Percentiles rank a stretch among this genome's conserved stretches.
Conservation (phyloP, 2,888 invertebrate species). For the Strigamia crassipes region DNA sequence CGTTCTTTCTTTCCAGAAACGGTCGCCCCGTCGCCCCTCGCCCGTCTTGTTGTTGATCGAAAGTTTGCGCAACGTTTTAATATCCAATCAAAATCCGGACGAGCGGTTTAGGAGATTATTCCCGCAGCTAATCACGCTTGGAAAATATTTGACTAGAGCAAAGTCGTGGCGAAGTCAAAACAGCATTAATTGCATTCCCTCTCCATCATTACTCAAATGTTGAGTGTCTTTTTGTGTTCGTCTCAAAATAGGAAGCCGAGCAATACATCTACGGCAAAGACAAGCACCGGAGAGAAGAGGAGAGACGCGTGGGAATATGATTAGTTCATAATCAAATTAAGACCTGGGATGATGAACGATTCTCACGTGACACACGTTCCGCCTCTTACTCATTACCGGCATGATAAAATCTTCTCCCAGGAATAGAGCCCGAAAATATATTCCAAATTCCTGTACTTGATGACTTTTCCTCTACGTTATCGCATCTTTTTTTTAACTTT, state of each 20-base stretch:
- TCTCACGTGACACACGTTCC: neutral
- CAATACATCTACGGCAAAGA: neutral
- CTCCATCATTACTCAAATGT: neutral
- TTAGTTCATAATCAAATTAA: slow-evolving; percentile 10
- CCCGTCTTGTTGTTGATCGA: slow-evolving; percentile 10
- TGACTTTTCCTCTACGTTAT: too few species aligned
- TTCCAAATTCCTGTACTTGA: neutral
- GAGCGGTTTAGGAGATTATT: neutral
- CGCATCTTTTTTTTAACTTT: neutral
- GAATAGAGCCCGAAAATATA: neutral
- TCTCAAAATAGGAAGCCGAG: neutral
- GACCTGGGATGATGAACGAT: neutral
- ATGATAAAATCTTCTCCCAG: neutral
- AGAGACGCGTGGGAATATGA: neutral
- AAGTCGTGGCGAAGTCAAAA: too few species aligned
- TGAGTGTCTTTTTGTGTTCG: slow-evolving; percentile 6
- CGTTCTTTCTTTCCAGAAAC: too few species aligned
- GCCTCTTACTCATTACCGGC: neutral
- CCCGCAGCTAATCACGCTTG: neutral
- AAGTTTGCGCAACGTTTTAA: neutral
- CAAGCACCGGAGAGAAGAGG: too few species aligned
- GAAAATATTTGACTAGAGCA: neutral
- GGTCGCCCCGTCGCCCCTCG: too few species aligned
- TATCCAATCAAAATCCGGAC: neutral
- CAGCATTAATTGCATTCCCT: neutral